A percentile compares a stretch with the other conserved stretches of the same genome.
Evolutionary conservation across 2,113 vertebrate genomes (phyloP).

Genomic region (Actinemys pallida): DNA sequence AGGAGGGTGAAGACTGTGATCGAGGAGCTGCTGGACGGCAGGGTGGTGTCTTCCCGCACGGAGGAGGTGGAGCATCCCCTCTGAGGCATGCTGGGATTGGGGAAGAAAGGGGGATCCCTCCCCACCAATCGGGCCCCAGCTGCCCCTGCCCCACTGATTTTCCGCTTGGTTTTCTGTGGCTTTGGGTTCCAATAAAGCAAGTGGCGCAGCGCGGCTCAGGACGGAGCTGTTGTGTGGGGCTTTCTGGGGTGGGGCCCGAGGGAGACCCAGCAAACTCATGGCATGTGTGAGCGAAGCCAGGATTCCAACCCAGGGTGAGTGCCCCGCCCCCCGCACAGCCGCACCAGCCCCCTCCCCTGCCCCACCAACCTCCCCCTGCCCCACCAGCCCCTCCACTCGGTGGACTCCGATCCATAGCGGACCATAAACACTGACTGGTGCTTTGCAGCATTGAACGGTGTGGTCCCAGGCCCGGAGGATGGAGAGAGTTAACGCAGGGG

Average conservation of each 20-base stretch:
- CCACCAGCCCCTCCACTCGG: neutral
- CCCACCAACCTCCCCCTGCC: too few species aligned
- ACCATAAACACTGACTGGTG: neutral
- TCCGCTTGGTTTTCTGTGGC: neutral
- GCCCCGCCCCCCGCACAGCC: neutral
- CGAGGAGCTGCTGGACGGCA: conserved; percentile 66
- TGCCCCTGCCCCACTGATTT: neutral
- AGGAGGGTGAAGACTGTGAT: conserved; percentile 52
- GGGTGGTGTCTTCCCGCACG: conserved; percentile 52
- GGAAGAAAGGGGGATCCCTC: neutral
- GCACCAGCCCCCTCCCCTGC: too few species aligned
- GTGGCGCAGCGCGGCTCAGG: neutral
- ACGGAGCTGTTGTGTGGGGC: neutral
- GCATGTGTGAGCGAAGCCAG: neutral
- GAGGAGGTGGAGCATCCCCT: conserved; percentile 1
- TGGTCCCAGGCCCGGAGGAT: too few species aligned
- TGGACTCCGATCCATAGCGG: neutral
- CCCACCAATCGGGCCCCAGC: neutral
- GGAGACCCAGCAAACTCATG: neutral
- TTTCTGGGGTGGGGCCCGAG: neutral
- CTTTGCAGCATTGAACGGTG: too few species aligned
- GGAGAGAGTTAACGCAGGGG: neutral
- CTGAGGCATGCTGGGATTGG: neutral
- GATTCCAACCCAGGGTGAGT: neutral
- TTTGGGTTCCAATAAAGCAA: neutral